phyloP scores from a whole-genome alignment of 2,113 vertebrate genomes.

The Brachionichthys hirsutus region DNA sequence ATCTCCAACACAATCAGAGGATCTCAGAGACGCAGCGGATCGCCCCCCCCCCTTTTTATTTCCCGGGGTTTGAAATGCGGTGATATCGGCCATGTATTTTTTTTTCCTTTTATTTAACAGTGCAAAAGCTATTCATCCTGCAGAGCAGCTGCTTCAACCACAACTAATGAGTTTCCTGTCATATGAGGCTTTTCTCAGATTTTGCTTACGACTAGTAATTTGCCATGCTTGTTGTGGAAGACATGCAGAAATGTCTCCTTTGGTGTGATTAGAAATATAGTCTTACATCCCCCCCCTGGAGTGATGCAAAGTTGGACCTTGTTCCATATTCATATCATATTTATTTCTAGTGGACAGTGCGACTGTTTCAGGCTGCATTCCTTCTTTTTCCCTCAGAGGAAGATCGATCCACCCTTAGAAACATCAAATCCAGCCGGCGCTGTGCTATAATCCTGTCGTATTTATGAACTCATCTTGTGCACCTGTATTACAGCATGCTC shows the following conservation, averaged over 20 bases:
- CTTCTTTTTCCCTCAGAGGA: constrained; percentile 10
- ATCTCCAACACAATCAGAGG: constrained; percentile 17
- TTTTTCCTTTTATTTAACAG: constrained; percentile 56
- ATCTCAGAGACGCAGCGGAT: constrained; percentile 32
- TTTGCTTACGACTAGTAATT: constrained; percentile 56
- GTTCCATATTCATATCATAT: constrained; percentile 35
- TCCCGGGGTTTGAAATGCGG: constrained; percentile 36
- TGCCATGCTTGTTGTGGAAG: constrained; percentile 49
- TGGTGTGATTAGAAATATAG: constrained; percentile 47
- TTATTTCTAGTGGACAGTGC: constrained; percentile 8
- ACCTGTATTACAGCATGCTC: constrained; percentile 27
- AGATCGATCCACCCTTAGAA: constrained; percentile 11
- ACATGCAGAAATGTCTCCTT: constrained; percentile 27
- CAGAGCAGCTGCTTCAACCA: constrained; percentile 54
- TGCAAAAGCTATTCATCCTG: constrained; percentile 47
- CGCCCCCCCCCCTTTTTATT: constrained; percentile 16
- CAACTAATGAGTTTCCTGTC: constrained; percentile 61
- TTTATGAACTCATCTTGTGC: constrained; percentile 36
- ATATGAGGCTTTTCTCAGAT: constrained; percentile 53
- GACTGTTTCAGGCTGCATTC: constrained; percentile 3
- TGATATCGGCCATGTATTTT: constrained; percentile 49
- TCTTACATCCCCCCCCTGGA: constrained; percentile 23
- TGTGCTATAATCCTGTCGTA: constrained; percentile 32
- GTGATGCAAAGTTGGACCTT: constrained; percentile 20
- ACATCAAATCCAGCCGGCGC: constrained; percentile 18